Evolutionary conservation across 2,888 invertebrate genomes (phyloP), one percentile per base, ranked within the genome.

Genomic region (Pollenia angustigena): DNA sequence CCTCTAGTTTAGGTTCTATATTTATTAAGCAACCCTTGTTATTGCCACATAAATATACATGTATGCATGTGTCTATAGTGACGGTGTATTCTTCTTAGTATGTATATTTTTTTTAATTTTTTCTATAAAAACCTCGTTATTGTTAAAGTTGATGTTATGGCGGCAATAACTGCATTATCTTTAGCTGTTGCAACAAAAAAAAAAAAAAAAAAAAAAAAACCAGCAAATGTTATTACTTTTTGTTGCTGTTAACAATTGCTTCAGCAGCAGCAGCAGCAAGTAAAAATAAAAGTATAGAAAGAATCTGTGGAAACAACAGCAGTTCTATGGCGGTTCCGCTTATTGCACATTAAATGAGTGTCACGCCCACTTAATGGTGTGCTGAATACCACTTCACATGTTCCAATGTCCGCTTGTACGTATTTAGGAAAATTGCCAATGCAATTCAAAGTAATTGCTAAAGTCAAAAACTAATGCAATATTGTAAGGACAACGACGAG

Each of bases 351-450:
- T 88, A 88, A 89, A 87, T 89, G 84, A 85, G 84, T 84, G 88
- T 87, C 85, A 88, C 89, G 89, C 89, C 89, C 88, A 88, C 89
- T 89, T 89, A 88, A 88, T 89, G 79, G 87, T 87, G 88, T 87
- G 88, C 87, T 88, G 88, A 87, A 78, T 88, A 87, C 87, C 83
- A 81, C 78, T 85, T 83, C 88, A 87, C 85, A 83, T 88, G 68
- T 80, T 66, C 8, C 52, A 48, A 69, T 85, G 79, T 80, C 68
- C 68, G 79, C 74, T 64, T 23, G 52, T 32, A 75, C 64, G 85
- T 81, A 83, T 83, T 87, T 87, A 85, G 46, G 83, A 85, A 85
- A 85, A 87, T 87, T 87, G 87, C 85, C 87, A 87, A 83, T 83
- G 82, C 76, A 58, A 80, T 81, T 82, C 76, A 87, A 85, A 80